Percentiles rank a stretch among this genome's conserved stretches.
Evolutionary conservation across 53 echinoderm and acorn worm genomes (phyloP).

Genomic region (Glandiceps talaboti): DNA sequence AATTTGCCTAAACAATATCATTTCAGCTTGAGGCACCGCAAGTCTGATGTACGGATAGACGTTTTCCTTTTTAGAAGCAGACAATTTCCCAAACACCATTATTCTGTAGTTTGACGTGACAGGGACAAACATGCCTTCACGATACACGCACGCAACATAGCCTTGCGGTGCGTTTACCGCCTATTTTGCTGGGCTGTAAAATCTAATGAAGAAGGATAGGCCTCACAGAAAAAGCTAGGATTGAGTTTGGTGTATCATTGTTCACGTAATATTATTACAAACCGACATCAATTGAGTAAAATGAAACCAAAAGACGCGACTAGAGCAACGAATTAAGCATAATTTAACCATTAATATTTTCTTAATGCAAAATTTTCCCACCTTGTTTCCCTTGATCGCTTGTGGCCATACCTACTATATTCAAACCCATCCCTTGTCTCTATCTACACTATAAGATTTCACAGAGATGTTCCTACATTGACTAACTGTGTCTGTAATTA

Average conservation of each 20-base stretch:
- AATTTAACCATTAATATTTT: not conserved
- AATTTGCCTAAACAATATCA: no score
- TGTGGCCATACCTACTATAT: not conserved
- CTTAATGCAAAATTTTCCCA: not conserved
- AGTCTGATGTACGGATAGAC: no score
- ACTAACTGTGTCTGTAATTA: not conserved
- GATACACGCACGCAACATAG: no score
- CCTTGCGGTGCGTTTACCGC: no score
- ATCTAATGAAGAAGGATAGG: not conserved
- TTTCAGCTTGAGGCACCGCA: no score
- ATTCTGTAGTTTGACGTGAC: no score
- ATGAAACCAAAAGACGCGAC: not conserved
- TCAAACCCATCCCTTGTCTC: not conserved
- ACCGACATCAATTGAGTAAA: not conserved
- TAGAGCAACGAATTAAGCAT: not conserved
- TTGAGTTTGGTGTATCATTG: not conserved
- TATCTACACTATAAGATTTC: not conserved
- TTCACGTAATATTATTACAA: not conserved
- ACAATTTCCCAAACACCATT: no score
- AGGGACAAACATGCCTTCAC: no score
- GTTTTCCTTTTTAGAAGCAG: no score
- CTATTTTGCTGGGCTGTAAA: not conserved
- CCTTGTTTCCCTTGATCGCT: not conserved
- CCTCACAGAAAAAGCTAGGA: not conserved
- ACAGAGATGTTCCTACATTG: not conserved